Evolutionary conservation across 2,888 invertebrate species (phyloP), one percentile per base, ranked within the genome.

Genomic region (Pomacea canaliculata): DNA sequence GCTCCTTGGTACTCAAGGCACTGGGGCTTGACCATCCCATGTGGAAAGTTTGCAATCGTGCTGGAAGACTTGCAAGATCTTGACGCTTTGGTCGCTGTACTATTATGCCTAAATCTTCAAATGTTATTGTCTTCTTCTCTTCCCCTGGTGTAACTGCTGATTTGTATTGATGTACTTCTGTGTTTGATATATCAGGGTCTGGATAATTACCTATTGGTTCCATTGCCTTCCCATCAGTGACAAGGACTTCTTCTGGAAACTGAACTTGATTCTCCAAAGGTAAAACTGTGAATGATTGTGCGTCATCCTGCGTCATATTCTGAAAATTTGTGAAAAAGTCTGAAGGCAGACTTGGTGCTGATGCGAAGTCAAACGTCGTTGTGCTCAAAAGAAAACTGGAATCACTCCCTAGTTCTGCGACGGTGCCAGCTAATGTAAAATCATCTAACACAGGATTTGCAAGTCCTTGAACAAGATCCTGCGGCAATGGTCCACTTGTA

Each of bases 21-120:
- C 18, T 19, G 7, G 51, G 67, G 19, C 68, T 66, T 27, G 69
- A 73, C 80, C 80, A 80, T 7, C 37, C 70, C 13, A 60, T 0
- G 10, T 51, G 74, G 75, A 78, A 80, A 18, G 78, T 73, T 46
- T 76, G 49, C 12, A 77, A 60, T 18, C 80, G 73, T 60, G 70
- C 69, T 7, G 63, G 70, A 10, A 60, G 56, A 2, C 69, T 63
- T 19, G 76, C 80, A 60, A 70, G 71, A 12, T 78, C 80, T 69
- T 66, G 75, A 16, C 80, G 71, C 49, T 80, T 80, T n/a, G 80
- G 80, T 59, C 77, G 63, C 37, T 78, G 73, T 10, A 75, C 76
- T 2, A 80, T 74, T 48, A 80, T 80, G 13, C 80, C 80, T 4
- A 80, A 76, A 19, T 80, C 76, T 9, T 37, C 62, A 62, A 78